Conservation (phyloP, 2,113 vertebrate genomes). For the Parus major region DNA sequence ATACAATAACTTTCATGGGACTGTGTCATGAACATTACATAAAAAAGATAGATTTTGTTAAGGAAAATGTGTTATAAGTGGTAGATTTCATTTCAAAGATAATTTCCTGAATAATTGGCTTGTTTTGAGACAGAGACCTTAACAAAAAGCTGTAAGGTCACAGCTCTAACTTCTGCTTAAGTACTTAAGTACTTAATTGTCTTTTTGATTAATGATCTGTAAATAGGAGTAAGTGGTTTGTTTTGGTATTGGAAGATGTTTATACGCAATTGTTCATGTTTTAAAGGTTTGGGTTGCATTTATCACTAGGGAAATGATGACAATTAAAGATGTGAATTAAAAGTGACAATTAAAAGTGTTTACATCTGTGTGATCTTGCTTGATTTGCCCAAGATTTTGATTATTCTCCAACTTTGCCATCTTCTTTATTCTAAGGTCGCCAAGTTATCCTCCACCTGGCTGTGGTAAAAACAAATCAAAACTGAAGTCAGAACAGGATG, state of each 20-base stretch:
- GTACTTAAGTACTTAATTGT: neutral
- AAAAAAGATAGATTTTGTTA: neutral
- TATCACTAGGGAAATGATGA: neutral
- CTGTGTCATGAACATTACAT: neutral
- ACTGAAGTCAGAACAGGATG: slow-evolving; percentile 86
- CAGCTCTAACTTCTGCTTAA: neutral
- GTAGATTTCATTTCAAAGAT: neutral
- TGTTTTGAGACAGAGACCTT: neutral
- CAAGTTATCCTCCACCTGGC: slow-evolving; percentile 90
- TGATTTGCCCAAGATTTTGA: neutral
- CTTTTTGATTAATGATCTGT: neutral
- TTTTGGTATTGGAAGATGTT: neutral
- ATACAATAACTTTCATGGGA: neutral
- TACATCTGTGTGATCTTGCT: neutral
- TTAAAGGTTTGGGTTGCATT: neutral
- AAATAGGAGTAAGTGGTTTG: neutral
- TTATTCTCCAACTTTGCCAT: neutral
- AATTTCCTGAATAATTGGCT: neutral
- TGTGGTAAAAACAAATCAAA: slow-evolving; percentile 89
- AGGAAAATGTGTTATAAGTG: neutral
- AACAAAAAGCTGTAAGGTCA: neutral
- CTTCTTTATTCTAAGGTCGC: slow-evolving; percentile 78
- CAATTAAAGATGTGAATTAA: no score
- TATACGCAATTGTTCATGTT: neutral
- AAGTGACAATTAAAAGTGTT: neutral